Conservation (phyloP, 2,113 vertebrate species). For the Neomonachus schauinslandi region DNA sequence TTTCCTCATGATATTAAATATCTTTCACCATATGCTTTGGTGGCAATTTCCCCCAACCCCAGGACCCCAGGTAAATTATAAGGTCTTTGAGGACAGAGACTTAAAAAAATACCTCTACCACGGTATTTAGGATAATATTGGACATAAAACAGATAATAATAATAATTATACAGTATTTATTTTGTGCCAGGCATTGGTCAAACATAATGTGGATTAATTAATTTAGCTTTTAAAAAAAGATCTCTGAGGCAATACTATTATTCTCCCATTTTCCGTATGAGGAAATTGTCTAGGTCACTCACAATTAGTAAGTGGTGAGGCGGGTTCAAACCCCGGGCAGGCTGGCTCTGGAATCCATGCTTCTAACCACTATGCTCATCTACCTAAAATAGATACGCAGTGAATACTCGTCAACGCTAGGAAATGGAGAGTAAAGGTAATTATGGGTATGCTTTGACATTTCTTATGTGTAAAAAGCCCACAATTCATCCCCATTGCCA, state of each 20-base stretch:
- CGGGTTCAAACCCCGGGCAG: neutral
- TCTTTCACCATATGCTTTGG: neutral
- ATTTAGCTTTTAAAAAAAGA: conserved; percentile 14
- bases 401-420: conserved; percentile 6
- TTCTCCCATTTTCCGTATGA: conserved; percentile 9
- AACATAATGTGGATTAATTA: neutral
- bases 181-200: neutral
- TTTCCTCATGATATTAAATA: neutral
- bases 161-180: conserved; percentile 8
- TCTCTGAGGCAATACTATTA: neutral
- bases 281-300: neutral
- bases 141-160: neutral
- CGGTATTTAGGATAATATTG: neutral
- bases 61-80: neutral
- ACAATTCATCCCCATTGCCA: neutral
- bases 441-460: conserved; percentile 23
- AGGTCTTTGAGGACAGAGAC: neutral
- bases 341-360: neutral
- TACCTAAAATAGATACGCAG: neutral
- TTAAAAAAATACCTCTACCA: neutral
- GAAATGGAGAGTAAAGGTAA: neutral
- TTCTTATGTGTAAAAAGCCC: neutral
- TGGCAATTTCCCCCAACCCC: neutral
- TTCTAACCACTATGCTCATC: neutral
- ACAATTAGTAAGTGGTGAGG: neutral